Percentiles rank a stretch among this genome's conserved stretches.
Conservation (phyloP, 2,797 vertebrate genomes). For the Coilia nasus region DNA sequence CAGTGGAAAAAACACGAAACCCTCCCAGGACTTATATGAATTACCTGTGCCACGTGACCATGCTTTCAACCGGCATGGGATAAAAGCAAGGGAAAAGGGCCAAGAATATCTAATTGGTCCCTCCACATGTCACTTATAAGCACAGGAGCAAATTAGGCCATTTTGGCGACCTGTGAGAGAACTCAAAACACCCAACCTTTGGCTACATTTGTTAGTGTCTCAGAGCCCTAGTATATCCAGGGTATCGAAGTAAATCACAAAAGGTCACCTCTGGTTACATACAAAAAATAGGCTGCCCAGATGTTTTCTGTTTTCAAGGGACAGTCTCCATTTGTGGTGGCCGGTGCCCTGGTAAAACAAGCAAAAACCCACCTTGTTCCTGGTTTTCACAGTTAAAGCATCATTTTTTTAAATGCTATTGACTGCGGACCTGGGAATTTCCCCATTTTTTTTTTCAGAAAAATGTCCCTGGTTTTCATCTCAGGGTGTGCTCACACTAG, state of each 20-base stretch:
- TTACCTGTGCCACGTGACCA: constrained; percentile 37
- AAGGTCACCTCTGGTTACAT: constrained; percentile 37
- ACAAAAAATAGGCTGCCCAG: too few species aligned
- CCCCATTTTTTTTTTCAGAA: too few species aligned
- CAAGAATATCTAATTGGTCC: constrained; percentile 48
- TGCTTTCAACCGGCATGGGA: constrained; percentile 30
- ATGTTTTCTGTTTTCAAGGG: too few species aligned
- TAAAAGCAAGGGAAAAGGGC: constrained; percentile 30
- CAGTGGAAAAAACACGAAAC: constrained; percentile 39
- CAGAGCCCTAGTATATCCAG: too few species aligned
- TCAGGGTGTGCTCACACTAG: too few species aligned
- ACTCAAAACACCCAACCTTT: constrained; percentile 56
- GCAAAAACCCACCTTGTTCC: too few species aligned
- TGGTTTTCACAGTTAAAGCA: too few species aligned
- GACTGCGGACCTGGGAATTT: too few species aligned
- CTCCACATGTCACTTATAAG: constrained; percentile 28
- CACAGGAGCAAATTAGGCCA: not conserved
- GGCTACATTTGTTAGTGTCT: not conserved
- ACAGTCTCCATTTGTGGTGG: too few species aligned
- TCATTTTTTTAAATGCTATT: too few species aligned
- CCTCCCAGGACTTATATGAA: constrained; percentile 21
- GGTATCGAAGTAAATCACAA: constrained; percentile 42
- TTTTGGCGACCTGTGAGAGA: constrained; percentile 34
- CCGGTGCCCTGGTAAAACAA: too few species aligned
- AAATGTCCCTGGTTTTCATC: too few species aligned